Evolutionary conservation across 2,888 invertebrate genomes (phyloP), one percentile per base, ranked within the genome.

Genomic region (Pterobdella sp.): DNA sequence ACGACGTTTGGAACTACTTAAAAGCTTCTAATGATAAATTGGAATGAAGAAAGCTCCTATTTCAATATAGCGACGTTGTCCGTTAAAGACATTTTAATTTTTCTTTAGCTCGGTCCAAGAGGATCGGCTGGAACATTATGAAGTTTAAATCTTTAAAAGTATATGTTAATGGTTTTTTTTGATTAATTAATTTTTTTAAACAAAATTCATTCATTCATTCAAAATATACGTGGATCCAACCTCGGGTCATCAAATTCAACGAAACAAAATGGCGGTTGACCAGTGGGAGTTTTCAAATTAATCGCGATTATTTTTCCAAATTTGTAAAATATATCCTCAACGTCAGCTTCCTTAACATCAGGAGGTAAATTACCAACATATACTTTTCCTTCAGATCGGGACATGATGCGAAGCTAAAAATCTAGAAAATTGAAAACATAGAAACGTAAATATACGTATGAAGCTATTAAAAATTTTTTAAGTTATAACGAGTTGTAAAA

Each of bases 191-290:
- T 42, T 14, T 42, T 42, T 42, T 42, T 14, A 42, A 7, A 42
- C 22, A 42, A 42, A 42, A 22, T n/a, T n/a, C n/a, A n/a, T n/a
- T n/a, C n/a, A n/a, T n/a, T n/a, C n/a, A n/a, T 42, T 14, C 7
- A 42, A 42, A 14, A 22, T 14, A 42, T 42, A 42, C 7, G 49
- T 22, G 22, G 32, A 26, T 26, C 65, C 86, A 87, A 96, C 96
- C 96, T 90, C 73, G 93, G 91, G 86, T 98, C 97, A 81, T 96
- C 96, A 82, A 97, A 98, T 86, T 98, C 97, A 68, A 98, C 94
- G 85, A 98, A 98, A 71, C 97, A 97, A 86, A 98, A 98, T 79
- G 97, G 96, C 77, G 97, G 96, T 72, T 95, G 96, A 82, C 94
- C 88, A 72, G 95, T 96, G 82, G 94, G 88, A 52, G 81, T 77